Base-by-base conservation (phyloP, 2,888 invertebrate species). In the Drosophila limbata region DNA sequence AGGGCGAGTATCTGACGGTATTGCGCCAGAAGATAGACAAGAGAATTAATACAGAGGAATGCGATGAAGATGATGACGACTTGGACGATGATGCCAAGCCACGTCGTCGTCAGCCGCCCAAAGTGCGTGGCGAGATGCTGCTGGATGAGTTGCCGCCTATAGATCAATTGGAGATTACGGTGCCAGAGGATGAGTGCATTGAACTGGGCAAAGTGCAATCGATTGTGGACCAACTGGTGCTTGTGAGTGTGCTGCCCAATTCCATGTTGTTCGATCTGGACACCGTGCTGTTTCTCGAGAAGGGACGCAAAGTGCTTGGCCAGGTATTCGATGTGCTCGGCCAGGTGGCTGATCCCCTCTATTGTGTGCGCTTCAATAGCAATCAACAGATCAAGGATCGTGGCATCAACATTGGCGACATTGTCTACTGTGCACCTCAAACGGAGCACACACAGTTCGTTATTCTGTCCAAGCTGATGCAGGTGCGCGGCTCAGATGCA, bases 321-420 rank as follows among this genome's bases (percentile, higher is more conserved):
- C 95, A 95, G 91, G 95, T 98, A 52, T 98, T 97, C 92, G 99
- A 99, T 93, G 97, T 98, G 0, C 95, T 98, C 91, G 98, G 99
- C 13, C 96, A 95, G 53, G 96, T 98, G 0, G 93, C 94, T 0
- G 95, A 96, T 81, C 98, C 99, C 0, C 94, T 96, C 79, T 99
- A 99, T 92, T 96, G 96, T 79, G 95, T 99, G n/a, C 94, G 98
- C 3, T 98, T 98, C 92, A 98, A 98, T 93, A 95, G 95, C 0
- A 91, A 92, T 11, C 94, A 96, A 57, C 97, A 98, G 90, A 96
- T 97, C 56, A 91, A 94, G 50, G 94, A 94, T 47, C 94, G 94
- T 71, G 95, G 95, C 51, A 94, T 97, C 2, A 91, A 93, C 78
- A 92, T 94, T 52, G 97, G 96, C 52, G 94, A 95, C 91, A 94